phyloP scores from a whole-genome alignment of 2,888 invertebrate species.

The Nymphalis c-album region DNA sequence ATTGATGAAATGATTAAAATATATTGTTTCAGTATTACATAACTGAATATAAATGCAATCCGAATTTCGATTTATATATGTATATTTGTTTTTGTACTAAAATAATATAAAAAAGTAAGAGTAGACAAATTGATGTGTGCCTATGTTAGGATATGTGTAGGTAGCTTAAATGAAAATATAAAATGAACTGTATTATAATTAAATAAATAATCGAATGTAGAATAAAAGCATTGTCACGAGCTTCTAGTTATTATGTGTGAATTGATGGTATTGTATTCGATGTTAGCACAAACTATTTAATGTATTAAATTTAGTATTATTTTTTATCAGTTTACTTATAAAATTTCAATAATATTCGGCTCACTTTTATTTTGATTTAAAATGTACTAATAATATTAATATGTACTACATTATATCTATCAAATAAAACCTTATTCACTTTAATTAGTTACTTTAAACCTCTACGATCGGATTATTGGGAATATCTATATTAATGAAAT shows the following conservation, averaged over 20 bases:
- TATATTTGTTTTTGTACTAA: not conserved
- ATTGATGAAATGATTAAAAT: no score
- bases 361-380: no score
- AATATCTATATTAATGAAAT: no score
- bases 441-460: no score
- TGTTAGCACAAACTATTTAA: slow-evolving; percentile 24
- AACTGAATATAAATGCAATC: slow-evolving; percentile 11
- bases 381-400: no score
- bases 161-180: slow-evolving; percentile 59
- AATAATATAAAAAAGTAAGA: slow-evolving; percentile 4
- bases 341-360: no score
- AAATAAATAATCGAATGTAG: slow-evolving; percentile 51
- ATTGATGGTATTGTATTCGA: slow-evolving; percentile 26
- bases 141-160: slow-evolving; percentile 65
- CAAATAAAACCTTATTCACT: no score
- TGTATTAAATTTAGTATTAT: slow-evolving; percentile 30
- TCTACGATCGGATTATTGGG: no score
- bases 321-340: not conserved
- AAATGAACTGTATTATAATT: slow-evolving; percentile 53
- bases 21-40: not conserved
- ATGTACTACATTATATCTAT: no score
- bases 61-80: slow-evolving; percentile 8
- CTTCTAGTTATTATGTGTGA: slow-evolving; percentile 51
- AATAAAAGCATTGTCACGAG: slow-evolving; percentile 62
- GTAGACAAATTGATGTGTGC: slow-evolving; percentile 68